Conservation (phyloP, 1,140 invertebrate genomes). For the Drosophila arawakana region DNA sequence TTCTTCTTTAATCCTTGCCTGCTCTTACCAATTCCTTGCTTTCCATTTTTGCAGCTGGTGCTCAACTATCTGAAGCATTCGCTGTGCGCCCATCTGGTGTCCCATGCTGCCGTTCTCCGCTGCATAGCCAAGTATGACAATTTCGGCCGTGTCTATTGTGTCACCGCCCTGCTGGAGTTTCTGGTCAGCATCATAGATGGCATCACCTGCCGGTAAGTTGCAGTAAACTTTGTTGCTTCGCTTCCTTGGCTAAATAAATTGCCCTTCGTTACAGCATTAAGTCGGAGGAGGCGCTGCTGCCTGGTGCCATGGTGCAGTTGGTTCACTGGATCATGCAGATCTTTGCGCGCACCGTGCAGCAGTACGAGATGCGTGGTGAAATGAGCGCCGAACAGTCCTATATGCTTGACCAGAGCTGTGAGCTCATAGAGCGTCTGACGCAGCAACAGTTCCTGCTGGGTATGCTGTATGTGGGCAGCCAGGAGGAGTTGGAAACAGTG, state of each 20-base stretch:
- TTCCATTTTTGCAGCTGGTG: conserved; percentile 87
- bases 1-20: neutral
- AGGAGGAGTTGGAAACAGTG: conserved; percentile 87
- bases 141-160: conserved; percentile 94
- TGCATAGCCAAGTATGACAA: conserved; percentile 95
- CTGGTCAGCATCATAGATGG: conserved; percentile 91
- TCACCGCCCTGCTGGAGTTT: conserved; percentile 93
- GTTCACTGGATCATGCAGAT: conserved; percentile 94
- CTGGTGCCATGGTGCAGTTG: conserved; percentile 90
- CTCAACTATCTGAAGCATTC: conserved; percentile 97
- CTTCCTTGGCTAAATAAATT: neutral
- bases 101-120: conserved; percentile 94
- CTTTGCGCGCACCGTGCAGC: conserved; percentile 87
- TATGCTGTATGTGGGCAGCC: conserved; percentile 92
- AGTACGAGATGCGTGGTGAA: conserved; percentile 85
- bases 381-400: conserved; percentile 86
- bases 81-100: conserved; percentile 94
- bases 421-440: conserved; percentile 89
- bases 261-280: conserved; percentile 87
- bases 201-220: conserved; percentile 85
- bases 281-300: conserved; percentile 91
- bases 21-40: neutral
- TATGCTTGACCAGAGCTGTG: conserved; percentile 89
- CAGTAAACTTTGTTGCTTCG: neutral
- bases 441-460: conserved; percentile 91